Base-by-base conservation (phyloP, 53 echinoderm and acorn worm genomes). In the Holothuria leucospilota region DNA sequence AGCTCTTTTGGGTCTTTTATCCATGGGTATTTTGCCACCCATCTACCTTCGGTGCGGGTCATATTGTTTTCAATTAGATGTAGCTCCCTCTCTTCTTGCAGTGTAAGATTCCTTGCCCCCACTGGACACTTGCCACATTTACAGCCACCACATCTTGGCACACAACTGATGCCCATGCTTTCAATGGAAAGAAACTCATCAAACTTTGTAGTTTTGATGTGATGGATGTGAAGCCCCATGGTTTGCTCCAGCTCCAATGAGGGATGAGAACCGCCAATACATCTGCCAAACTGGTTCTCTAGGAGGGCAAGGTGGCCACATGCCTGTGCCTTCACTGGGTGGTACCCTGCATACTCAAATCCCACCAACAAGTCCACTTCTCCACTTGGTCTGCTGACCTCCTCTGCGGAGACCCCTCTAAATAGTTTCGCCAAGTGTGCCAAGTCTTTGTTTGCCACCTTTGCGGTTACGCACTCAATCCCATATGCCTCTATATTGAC, bases 161-260 rank as follows among this genome's bases (percentile, higher is more conserved):
- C 67, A 28, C 90, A 90, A 39, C 84, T 85, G 18, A 90, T 86
- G 4, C 86, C 90, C 86, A 86, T 86, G 53, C 90, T 90, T 56
- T 90, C 90, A 13, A 90, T 68, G 12, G 24, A 64, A 42, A 90
- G 69, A 69, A 86, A 90, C 12, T 90, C 81, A 51, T 90, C 86
- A 13, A 72, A 29, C 38, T 78, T 87, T 26, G 82, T 60, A 25
- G 91, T 63, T 24, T 81, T 63, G 51, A 90, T 80, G 63, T 87
- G 75, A 49, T 86, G 81, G 39, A 87, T 82, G 51, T 81, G 70
- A 15, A 63, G 30, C 7, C 53, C 60, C 42, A 81, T 51, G 40
- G 79, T 29, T 29, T 84, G 61, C 34, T 73, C 74, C 77, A 74
- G 38, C 7, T 63, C 75, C 28, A 84, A 63, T 39, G 85, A 84